Evolutionary conservation across 2,797 vertebrate genomes (phyloP), one percentile per base, ranked within the genome.

Genomic region (Otolemur crassicaudatus): DNA sequence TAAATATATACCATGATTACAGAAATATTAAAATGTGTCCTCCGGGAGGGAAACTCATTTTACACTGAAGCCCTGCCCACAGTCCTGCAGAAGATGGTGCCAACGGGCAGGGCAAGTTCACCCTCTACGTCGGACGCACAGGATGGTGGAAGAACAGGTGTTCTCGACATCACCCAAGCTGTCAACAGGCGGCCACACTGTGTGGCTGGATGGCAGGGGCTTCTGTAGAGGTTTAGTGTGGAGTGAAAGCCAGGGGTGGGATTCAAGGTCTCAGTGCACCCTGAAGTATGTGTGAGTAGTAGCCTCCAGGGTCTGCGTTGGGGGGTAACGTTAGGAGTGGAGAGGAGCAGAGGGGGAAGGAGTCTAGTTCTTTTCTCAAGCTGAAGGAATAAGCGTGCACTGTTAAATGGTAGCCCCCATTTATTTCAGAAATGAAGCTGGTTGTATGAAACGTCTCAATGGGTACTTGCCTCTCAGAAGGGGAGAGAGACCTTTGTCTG

Each of bases 11-110:
- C 49, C 72, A 3, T 12, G 43, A 63, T 69, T 53, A 13, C 13
- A 43, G 87, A 86, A 88, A 81, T 23, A 22, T 25, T 88, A n/a
- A 76, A 49, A 65, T 49, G 65, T 81, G 22, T 69, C 31, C 37
- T 29, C 27, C 0, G 4, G 63, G 73, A 63, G 61, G 40, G 61
- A 56, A 7, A 91, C 96, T 97, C 94, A 89, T 97, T 97, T 97
- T 95, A 89, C 79, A 81, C 40, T 31, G 72, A 5, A 10, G 49
- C 56, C 81, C 53, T 63, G 67, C 72, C n/a, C 63, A 5, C 20
- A 23, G 8, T 37, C 49, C n/a, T 14, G 43, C 58, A 11, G 6
- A 14, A 60, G 46, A 29, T 53, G 96, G 94, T 76, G 85, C 94
- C 70, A 90, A 94, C 90, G 77, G 93, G 94, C 97, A 91, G 91